A percentile compares a stretch with the other conserved stretches of the same genome.
Conservation (phyloP, 2,888 invertebrate genomes). For the Drosophila peninsularis region DNA sequence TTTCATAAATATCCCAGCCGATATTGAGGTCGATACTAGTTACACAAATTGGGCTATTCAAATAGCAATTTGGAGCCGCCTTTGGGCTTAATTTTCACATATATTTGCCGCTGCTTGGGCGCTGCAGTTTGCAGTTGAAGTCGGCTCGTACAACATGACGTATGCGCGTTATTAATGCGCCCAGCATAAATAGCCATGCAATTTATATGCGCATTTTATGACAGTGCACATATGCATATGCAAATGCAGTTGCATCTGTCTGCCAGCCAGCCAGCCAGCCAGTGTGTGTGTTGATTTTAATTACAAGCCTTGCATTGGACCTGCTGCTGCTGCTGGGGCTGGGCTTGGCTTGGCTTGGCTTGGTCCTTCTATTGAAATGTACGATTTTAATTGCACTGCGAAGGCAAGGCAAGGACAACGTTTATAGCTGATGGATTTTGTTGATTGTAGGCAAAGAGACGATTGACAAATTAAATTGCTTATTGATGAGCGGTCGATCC, state of each 20-base stretch:
- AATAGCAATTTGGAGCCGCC: slow-evolving; percentile 19
- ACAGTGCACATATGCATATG: slow-evolving; percentile 49
- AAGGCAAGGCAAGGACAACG: slow-evolving; percentile 48
- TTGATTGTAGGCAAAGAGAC: slow-evolving; percentile 64
- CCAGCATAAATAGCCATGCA: slow-evolving; percentile 63
- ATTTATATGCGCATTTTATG: slow-evolving; percentile 71
- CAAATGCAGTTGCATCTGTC: slow-evolving; percentile 10
- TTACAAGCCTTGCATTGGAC: slow-evolving; percentile 56
- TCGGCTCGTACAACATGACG: slow-evolving; percentile 62
- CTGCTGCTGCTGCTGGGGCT: slow-evolving; percentile 13
- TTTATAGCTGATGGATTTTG: slow-evolving; percentile 65
- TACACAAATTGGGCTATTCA: slow-evolving; percentile 24
- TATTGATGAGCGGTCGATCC: slow-evolving; percentile 68
- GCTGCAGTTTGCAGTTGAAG: slow-evolving; percentile 11
- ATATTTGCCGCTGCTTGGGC: slow-evolving; percentile 3
- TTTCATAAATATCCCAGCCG: neutral
- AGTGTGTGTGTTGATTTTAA: slow-evolving; percentile 67
- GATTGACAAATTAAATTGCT: slow-evolving; percentile 80
- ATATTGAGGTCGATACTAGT: neutral
- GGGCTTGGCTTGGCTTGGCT: slow-evolving; percentile 10
- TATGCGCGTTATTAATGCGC: slow-evolving; percentile 71
- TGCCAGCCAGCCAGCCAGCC: neutral
- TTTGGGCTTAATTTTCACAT: slow-evolving; percentile 20
- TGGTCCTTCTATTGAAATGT: slow-evolving; percentile 37
- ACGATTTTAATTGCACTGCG: slow-evolving; percentile 63